Conservation (phyloP, 2,888 invertebrate species). For the Bimastos eiseni region DNA sequence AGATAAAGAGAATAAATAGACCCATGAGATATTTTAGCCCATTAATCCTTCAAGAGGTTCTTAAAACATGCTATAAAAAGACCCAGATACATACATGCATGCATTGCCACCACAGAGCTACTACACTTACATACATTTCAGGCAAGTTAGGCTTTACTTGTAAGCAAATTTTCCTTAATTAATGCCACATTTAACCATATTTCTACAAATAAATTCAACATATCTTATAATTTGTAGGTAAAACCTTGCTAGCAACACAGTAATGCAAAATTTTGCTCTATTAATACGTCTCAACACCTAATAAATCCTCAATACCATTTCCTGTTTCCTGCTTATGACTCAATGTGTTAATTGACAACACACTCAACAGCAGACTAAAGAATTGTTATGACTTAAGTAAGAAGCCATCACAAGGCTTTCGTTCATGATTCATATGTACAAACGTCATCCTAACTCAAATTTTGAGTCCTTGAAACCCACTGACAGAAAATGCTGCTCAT, state of each 20-base stretch:
- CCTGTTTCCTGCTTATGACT: not conserved
- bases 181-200: not conserved
- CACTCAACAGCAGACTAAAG: not conserved
- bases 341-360: not conserved
- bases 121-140: too few species aligned
- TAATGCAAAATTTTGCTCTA: not conserved
- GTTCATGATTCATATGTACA: not conserved
- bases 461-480: too few species aligned
- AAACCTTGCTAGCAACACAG: not conserved
- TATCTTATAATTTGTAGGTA: not conserved
- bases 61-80: too few species aligned
- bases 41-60: too few species aligned
- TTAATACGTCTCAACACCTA: not conserved
- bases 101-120: too few species aligned
- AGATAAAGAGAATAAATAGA: too few species aligned
- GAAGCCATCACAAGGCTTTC: not conserved
- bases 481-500: too few species aligned
- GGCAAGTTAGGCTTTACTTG: too few species aligned
- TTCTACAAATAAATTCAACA: not conserved
- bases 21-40: too few species aligned
- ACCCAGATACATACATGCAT: too few species aligned
- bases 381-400: not conserved
- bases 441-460: too few species aligned
- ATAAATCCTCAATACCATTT: not conserved
- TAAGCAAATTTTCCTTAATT: not conserved